phyloP scores from a whole-genome alignment of 2,113 vertebrate species.

The Zosterops lateralis region DNA sequence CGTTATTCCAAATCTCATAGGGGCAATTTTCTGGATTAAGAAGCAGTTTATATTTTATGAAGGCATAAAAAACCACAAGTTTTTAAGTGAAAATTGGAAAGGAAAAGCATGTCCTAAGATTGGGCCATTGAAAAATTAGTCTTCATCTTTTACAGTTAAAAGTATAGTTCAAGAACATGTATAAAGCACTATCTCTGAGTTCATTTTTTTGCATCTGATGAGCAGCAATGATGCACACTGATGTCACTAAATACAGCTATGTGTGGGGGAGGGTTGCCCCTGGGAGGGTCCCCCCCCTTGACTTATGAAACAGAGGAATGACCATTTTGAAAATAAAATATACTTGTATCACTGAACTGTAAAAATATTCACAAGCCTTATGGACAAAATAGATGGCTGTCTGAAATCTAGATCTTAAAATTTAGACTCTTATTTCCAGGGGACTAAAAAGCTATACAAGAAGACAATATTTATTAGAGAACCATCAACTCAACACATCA shows the following conservation, averaged over 20 bases:
- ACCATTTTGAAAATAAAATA: neutral
- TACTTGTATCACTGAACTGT: neutral
- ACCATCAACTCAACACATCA: neutral
- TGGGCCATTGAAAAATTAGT: neutral
- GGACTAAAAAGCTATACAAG: neutral
- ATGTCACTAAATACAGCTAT: neutral
- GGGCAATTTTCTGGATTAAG: neutral
- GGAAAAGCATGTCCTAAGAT: neutral
- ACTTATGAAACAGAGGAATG: neutral
- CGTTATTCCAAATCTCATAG: neutral
- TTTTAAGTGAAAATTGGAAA: neutral
- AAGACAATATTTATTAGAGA: neutral
- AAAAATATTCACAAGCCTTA: neutral
- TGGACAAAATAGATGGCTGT: neutral
- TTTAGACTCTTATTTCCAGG: neutral
- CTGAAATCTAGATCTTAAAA: neutral
- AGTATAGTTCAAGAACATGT: neutral
- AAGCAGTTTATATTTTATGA: neutral
- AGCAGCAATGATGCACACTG: neutral
- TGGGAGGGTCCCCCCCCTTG: too few relatives aligned
- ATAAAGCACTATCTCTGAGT: neutral
- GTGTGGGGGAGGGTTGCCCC: neutral
- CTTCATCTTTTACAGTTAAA: neutral
- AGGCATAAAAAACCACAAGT: neutral
- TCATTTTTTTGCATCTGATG: neutral